Evolutionary conservation across 2,797 vertebrate species (phyloP).

Genomic region (Acanthopagrus latus): DNA sequence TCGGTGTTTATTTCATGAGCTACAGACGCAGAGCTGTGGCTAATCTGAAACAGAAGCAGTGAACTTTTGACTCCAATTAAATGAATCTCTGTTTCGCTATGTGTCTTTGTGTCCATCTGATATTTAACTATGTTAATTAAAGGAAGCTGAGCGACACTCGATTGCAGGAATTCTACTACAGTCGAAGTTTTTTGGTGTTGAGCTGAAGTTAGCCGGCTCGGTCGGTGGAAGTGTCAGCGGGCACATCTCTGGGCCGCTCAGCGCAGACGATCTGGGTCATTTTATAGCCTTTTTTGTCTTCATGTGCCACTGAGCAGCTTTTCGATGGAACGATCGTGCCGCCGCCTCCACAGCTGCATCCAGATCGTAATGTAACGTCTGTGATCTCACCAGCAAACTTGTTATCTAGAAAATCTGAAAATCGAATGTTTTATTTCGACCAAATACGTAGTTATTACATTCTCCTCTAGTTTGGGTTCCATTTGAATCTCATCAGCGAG

Average conservation of each 20-base stretch:
- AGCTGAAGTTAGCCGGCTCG: too few species aligned
- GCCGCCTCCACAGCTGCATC: too few species aligned
- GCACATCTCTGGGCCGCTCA: too few species aligned
- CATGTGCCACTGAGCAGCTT: too few species aligned
- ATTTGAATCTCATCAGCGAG: slow-evolving; percentile 26
- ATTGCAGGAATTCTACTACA: neutral
- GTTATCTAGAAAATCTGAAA: neutral
- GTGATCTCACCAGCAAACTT: neutral
- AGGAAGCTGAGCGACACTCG: neutral
- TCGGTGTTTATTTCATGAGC: neutral
- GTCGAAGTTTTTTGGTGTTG: neutral
- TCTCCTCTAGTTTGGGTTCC: neutral
- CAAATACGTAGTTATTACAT: neutral
- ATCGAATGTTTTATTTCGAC: neutral
- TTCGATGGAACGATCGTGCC: too few species aligned
- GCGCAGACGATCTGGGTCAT: too few species aligned
- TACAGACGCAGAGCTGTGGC: neutral
- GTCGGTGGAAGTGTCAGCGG: too few species aligned
- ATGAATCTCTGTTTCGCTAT: neutral
- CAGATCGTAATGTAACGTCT: too few species aligned
- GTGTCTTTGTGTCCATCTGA: neutral
- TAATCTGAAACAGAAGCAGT: too few species aligned
- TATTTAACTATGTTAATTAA: neutral
- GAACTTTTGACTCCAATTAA: neutral
- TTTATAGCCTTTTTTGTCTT: too few species aligned